Conservation (phyloP, 1,140 invertebrate species). For the Melipona quadrifasciata region DNA sequence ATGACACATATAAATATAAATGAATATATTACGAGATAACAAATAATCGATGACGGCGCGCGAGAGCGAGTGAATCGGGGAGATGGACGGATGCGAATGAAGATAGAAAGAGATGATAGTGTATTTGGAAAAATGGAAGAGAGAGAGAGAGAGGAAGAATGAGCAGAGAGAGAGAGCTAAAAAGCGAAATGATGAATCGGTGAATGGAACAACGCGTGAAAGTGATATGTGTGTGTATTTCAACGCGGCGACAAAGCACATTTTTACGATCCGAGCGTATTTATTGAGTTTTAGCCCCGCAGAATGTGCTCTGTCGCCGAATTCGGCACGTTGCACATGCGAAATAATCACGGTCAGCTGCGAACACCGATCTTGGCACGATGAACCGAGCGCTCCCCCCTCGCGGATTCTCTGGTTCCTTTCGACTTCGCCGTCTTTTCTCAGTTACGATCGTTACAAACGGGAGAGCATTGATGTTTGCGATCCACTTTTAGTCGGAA, state of each 20-base stretch:
- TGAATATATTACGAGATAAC: conserved; percentile 42
- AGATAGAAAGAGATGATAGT: background rate
- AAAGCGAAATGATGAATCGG: conserved; percentile 11
- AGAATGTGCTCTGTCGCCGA: conserved; percentile 71
- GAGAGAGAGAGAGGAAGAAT: background rate
- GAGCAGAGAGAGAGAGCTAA: background rate
- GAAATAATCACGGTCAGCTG: conserved; percentile 59
- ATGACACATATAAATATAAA: conserved; percentile 28
- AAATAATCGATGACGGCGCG: conserved; percentile 46
- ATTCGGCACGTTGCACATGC: conserved; percentile 60
- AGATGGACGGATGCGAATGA: background rate
- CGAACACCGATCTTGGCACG: conserved; percentile 56
- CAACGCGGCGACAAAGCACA: conserved; percentile 70
- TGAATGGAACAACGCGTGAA: conserved; percentile 23
- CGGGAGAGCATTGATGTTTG: background rate
- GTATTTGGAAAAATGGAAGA: background rate
- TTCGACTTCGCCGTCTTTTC: background rate
- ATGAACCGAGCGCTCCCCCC: conserved; percentile 52
- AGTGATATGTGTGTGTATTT: conserved; percentile 19
- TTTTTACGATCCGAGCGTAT: conserved; percentile 70
- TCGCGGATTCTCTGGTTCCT: background rate
- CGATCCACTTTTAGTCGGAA: background rate
- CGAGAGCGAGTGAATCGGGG: background rate
- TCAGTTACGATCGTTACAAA: background rate
- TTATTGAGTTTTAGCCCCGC: conserved; percentile 71